Evolutionary conservation across 2,113 vertebrate genomes (phyloP).

Genomic region (Sander lucioperca): DNA sequence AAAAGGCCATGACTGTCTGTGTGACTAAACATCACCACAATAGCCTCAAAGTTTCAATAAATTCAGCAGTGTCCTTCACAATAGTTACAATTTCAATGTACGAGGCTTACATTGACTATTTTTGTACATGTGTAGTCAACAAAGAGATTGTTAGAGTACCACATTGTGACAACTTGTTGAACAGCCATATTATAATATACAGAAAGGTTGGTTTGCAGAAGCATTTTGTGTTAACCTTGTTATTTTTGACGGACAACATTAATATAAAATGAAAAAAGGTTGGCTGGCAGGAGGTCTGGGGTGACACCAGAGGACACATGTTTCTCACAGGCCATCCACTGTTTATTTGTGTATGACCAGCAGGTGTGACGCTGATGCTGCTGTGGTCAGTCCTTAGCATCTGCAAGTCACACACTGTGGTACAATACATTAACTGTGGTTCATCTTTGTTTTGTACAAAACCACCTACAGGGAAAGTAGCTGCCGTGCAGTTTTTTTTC

Average conservation of each 20-base stretch:
- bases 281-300: not conserved
- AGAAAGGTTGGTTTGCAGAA: not conserved
- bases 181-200: not conserved
- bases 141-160: not conserved
- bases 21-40: not conserved
- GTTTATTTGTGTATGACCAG: slow-evolving; percentile 60
- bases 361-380: slow-evolving; percentile 24
- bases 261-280: not conserved
- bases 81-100: not conserved
- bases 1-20: not conserved
- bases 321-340: not conserved
- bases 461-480: slow-evolving; percentile 47
- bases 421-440: slow-evolving; percentile 19
- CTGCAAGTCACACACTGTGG: slow-evolving; percentile 50
- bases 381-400: slow-evolving; percentile 32
- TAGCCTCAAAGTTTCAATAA: not conserved
- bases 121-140: not conserved
- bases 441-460: slow-evolving; percentile 50
- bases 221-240: not conserved
- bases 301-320: slow-evolving; percentile 42
- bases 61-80: not conserved
- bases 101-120: not conserved
- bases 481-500: slow-evolving; percentile 21
- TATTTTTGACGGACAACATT: not conserved
- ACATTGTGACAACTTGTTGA: not conserved